These are phyloP conservation scores for Lateolabrax maculatus DNA, from an alignment of 2,797 vertebrate genomes.

Conservation along the genomic window DNA sequence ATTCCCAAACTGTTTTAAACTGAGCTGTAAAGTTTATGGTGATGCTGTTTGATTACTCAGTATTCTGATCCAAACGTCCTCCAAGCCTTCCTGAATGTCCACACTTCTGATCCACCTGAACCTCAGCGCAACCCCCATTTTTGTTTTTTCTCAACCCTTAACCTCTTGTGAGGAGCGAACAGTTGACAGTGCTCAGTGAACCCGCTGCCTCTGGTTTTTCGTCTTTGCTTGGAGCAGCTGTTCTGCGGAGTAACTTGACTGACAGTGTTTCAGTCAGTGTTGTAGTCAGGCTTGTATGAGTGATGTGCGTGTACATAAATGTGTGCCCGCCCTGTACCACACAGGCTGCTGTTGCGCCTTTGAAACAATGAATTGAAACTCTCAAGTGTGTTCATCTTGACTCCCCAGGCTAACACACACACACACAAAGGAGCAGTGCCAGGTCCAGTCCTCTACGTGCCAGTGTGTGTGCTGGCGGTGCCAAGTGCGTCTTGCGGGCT, in stretches of 20 bases:
- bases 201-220: slow-evolving; percentile 35
- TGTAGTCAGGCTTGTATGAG: slow-evolving; percentile 28
- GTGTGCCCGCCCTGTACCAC: slow-evolving; percentile 33
- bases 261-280: slow-evolving; percentile 43
- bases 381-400: slow-evolving; percentile 58
- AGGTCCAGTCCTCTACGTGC: slow-evolving; percentile 32
- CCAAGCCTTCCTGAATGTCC: background rate
- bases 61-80: slow-evolving; percentile 9
- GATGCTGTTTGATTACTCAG: background rate
- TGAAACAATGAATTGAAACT: slow-evolving; percentile 40
- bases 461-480: slow-evolving; percentile 46
- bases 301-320: slow-evolving; percentile 26
- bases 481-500: slow-evolving; percentile 55
- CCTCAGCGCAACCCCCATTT: background rate
- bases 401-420: slow-evolving; percentile 44
- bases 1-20: background rate
- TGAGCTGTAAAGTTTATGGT: slow-evolving; percentile 4
- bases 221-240: slow-evolving; percentile 15
- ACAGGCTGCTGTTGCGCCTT: slow-evolving; percentile 42
- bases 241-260: slow-evolving; percentile 29
- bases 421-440: slow-evolving; percentile 46
- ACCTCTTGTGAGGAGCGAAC: slow-evolving; percentile 15
- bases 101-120: background rate
- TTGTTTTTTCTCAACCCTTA: slow-evolving; percentile 24
- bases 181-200: slow-evolving; percentile 30